Evolutionary conservation across 2,888 invertebrate species (phyloP), one percentile per base, ranked within the genome.

Genomic region (Nectonema munidae): DNA sequence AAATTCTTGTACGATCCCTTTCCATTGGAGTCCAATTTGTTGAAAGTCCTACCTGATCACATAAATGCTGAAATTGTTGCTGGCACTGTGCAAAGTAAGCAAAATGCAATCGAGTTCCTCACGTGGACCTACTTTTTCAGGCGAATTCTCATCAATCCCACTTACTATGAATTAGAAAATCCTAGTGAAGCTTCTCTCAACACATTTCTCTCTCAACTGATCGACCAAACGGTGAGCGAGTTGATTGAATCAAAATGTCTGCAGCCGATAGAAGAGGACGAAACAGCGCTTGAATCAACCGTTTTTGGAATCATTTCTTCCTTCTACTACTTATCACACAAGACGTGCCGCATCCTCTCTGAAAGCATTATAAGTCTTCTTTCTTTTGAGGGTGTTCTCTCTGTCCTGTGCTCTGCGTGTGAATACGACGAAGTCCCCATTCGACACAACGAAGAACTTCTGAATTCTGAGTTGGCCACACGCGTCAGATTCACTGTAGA

Each of bases 101-200:
- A 77, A 52, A 74, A 79, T 46, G 71, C 81, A 36, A 61, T 95
- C 41, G 86, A 95, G 55, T 99, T 95, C 58, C 61, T 95, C 45
- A 83, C 89, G 0, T 95, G 86, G 73, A 99, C 95, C 0, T 99
- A 81, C 51, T 81, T 89, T 61, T 95, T 83, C 61, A 62, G 86
- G 38, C 63, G 86, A 14, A 58, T 89, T 3, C 55, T 83, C 39
- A 71, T 73, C 50, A 89, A 89, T 63, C 89, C 89, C 0, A 54
- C 69, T 0, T 83, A 75, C 53, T 83, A 83, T 52, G 67, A 71
- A 42, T 55, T 83, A 42, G 68, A 71, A 32, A 65, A 65, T 20
- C 50, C 68, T 11, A 69, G 53, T 16, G 51, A 51, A 42, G 50
- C 52, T 28, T 48, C 47, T 13, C 48, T 63, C 43, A 60, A 59